These are phyloP conservation scores for Ammodytes dubius DNA, from an alignment of 2,113 vertebrate genomes.

Conservation along the genomic window DNA sequence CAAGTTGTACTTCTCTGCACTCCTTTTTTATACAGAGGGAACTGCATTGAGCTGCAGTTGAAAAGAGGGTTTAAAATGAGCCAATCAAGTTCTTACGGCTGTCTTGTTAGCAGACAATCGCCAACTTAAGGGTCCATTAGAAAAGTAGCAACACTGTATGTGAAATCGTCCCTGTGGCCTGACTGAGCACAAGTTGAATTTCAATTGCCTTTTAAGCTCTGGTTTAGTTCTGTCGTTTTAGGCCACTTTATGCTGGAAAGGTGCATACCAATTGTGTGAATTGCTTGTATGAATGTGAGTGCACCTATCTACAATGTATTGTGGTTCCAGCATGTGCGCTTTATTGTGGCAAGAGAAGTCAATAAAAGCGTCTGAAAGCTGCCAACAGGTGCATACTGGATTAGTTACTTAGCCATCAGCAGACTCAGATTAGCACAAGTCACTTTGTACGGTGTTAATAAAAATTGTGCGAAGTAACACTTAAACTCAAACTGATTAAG, in stretches of 20 bases:
- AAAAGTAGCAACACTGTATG: background rate
- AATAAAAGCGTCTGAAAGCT: background rate
- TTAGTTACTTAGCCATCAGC: conserved; percentile 1
- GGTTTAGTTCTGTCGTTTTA: background rate
- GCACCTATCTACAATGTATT: background rate
- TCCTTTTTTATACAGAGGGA: conserved; percentile 15
- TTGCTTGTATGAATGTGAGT: background rate
- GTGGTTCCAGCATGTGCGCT: conserved; percentile 4
- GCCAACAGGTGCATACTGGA: background rate
- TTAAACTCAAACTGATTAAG: conserved; percentile 4
- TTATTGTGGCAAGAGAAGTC: background rate
- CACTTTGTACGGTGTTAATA: conserved; percentile 15
- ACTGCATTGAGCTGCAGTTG: background rate
- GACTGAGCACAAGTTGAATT: background rate
- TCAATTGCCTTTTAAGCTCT: background rate
- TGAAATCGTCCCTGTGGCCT: background rate
- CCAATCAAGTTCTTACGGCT: background rate
- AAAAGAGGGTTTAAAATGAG: conserved; percentile 7
- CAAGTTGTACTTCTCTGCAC: conserved; percentile 28
- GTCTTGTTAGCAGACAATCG: background rate
- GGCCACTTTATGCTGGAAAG: background rate
- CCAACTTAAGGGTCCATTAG: background rate
- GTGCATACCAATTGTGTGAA: background rate
- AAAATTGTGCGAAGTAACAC: conserved; percentile 4
- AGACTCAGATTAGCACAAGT: background rate